Percentiles rank a stretch among this genome's conserved stretches.
Evolutionary conservation across 2,797 vertebrate genomes (phyloP).

Genomic region (Micropoecilia bifurca): DNA sequence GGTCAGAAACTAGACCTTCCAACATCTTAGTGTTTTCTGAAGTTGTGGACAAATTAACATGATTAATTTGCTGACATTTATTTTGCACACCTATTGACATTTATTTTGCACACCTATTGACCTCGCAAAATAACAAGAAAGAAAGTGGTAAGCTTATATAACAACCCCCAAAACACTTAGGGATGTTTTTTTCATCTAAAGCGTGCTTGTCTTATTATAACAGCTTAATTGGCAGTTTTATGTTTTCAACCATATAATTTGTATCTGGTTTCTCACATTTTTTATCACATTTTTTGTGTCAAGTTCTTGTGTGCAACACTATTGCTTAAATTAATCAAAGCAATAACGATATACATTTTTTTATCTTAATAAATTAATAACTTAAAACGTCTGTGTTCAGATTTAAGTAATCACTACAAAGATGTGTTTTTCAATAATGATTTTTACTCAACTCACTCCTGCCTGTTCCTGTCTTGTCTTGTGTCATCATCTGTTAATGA

Average conservation of each 20-base stretch:
- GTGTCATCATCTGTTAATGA: slow-evolving; percentile 26
- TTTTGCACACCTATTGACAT: background rate
- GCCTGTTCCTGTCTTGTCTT: slow-evolving; percentile 36
- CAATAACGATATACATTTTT: background rate
- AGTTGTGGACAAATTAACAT: background rate
- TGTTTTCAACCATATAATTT: background rate
- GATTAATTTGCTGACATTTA: background rate
- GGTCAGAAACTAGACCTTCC: background rate
- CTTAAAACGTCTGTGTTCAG: background rate
- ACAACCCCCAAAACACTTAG: background rate
- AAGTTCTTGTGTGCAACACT: background rate
- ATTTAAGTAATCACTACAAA: background rate
- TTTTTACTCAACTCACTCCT: slow-evolving; percentile 19
- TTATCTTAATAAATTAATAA: background rate
- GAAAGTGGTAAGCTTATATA: background rate
- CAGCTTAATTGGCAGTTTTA: background rate
- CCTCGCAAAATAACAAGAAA: background rate
- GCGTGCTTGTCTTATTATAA: background rate
- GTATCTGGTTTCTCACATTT: background rate
- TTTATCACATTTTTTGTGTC: background rate
- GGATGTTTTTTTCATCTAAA: background rate
- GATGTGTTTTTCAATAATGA: background rate
- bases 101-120: background rate
- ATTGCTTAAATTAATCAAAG: background rate
- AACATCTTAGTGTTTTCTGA: background rate